A percentile compares a stretch with the other conserved stretches of the same genome.
These are phyloP conservation scores for Archilochus colubris DNA, from an alignment of 2,113 vertebrate genomes.

Conservation along the genomic window DNA sequence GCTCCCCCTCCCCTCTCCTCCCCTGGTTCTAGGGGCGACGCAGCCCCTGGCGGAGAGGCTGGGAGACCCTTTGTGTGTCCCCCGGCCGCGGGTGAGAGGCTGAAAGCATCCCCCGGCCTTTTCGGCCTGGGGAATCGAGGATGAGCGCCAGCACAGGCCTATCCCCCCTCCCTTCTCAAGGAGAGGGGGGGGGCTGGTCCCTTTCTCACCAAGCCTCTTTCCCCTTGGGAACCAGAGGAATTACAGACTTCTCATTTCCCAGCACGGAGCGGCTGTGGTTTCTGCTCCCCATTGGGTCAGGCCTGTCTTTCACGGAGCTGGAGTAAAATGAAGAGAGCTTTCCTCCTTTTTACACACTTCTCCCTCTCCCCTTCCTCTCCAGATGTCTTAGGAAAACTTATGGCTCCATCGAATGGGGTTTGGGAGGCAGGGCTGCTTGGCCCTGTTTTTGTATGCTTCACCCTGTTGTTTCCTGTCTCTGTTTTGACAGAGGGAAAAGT, in stretches of 20 bases:
- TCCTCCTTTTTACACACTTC: not conserved
- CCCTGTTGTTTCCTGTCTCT: not conserved
- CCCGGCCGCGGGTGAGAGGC: not conserved
- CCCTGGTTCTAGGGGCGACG: no score
- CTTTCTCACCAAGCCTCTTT: no score
- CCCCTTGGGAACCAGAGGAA: accelerated
- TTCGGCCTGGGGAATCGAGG: not conserved
- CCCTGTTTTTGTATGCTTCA: not conserved
- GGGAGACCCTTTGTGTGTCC: not conserved
- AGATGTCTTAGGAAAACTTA: not conserved
- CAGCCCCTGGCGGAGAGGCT: not conserved
- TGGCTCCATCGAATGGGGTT: not conserved
- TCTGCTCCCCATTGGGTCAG: not conserved
- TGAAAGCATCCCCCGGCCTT: not conserved
- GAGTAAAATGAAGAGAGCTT: not conserved
- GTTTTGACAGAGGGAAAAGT: not conserved
- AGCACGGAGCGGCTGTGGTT: not conserved
- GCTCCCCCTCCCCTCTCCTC: accelerated
- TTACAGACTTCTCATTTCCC: not conserved
- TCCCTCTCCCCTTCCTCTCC: accelerated
- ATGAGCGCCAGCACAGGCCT: not conserved
- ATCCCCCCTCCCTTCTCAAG: no score
- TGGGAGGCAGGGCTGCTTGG: not conserved
- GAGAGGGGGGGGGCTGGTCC: no score
- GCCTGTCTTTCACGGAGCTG: not conserved